These are phyloP conservation scores for Sitobion miscanthi DNA, from an alignment of 1,140 invertebrate genomes.

Conservation along the genomic window DNA sequence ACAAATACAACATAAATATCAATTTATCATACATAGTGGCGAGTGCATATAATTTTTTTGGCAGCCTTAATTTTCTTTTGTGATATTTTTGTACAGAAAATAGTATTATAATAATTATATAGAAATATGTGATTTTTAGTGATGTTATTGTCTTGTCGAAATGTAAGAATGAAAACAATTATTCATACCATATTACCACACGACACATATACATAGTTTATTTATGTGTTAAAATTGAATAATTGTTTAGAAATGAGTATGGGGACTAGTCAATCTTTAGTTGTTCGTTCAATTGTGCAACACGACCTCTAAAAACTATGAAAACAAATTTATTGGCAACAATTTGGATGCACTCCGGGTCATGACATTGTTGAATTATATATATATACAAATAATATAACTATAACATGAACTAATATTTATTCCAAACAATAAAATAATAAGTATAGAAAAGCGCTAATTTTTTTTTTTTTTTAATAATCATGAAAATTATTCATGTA, in stretches of 20 bases:
- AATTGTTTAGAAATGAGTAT: neutral
- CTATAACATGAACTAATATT: neutral
- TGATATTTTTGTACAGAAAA: neutral
- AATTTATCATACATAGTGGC: neutral
- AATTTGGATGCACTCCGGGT: conserved; percentile 33
- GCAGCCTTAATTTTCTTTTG: neutral
- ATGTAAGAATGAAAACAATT: neutral
- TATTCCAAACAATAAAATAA: neutral
- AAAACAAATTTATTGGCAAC: conserved; percentile 54
- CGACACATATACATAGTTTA: neutral
- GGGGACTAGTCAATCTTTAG: neutral
- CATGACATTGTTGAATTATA: conserved; percentile 42
- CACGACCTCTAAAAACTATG: conserved; percentile 18
- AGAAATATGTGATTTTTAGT: neutral
- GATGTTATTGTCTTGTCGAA: neutral
- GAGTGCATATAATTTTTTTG: conserved; percentile 42
- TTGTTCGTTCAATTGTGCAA: conserved; percentile 36
- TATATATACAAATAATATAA: neutral
- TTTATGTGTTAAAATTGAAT: neutral
- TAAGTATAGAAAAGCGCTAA: neutral
- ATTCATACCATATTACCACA: neutral
- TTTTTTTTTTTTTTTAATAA: conserved; percentile 15
- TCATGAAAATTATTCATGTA: neutral
- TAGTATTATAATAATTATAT: conserved; percentile 9
- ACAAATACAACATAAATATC: conserved; percentile 59